A percentile compares a stretch with the other conserved stretches of the same genome.
These are phyloP conservation scores for Andrena dorsata DNA, from an alignment of 2,888 invertebrate species.

Conservation along the genomic window DNA sequence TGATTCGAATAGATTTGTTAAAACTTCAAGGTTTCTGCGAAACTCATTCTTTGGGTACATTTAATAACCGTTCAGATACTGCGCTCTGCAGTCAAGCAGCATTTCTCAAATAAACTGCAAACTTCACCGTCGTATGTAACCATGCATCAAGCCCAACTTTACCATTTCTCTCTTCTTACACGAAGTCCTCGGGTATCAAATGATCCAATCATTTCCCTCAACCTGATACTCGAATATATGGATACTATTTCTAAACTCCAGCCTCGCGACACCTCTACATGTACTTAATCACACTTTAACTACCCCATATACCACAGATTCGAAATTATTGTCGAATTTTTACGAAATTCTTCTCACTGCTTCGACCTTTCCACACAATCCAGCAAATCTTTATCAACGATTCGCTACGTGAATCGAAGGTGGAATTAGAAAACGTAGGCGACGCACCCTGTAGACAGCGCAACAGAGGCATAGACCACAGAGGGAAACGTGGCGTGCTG, in stretches of 20 bases:
- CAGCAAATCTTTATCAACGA: not conserved
- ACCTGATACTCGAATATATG: conserved; percentile 13
- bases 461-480: conserved; percentile 44
- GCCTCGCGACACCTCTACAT: not conserved
- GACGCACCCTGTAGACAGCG: conserved; percentile 45
- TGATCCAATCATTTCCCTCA: conserved; percentile 33
- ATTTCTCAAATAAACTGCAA: conserved; percentile 38
- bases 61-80: conserved; percentile 3
- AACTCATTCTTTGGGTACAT: not conserved
- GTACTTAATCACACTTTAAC: conserved; percentile 12
- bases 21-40: conserved; percentile 1
- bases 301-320: not conserved
- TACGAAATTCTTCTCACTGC: no score
- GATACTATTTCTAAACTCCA: conserved; percentile 14
- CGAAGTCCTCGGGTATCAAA: conserved; percentile 24
- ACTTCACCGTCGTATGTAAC: conserved; percentile 45
- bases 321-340: no score
- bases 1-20: not conserved
- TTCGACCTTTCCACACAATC: no score
- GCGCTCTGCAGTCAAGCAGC: not conserved
- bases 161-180: conserved; percentile 43
- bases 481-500: conserved; percentile 52
- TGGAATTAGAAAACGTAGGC: not conserved
- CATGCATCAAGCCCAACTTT: conserved; percentile 47
- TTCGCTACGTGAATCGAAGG: not conserved